A percentile compares a stretch with the other conserved stretches of the same genome.
phyloP scores from a whole-genome alignment of 2,888 invertebrate genomes.

The Conus canariensis region DNA sequence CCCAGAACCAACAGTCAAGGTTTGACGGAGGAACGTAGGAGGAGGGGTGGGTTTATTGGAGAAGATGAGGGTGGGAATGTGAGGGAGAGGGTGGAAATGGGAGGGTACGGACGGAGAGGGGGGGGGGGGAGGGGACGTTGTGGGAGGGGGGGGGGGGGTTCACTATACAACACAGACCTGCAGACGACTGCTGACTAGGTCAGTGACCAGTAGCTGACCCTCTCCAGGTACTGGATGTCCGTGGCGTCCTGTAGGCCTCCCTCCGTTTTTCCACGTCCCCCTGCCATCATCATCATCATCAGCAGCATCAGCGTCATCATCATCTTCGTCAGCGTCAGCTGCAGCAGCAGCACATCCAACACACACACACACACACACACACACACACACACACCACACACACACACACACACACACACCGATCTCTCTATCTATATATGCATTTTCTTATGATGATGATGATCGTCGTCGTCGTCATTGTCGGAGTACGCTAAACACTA shows the following conservation, averaged over 20 bases:
- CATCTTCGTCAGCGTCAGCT: not conserved
- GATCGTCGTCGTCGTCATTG: not conserved
- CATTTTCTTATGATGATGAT: too few relatives aligned
- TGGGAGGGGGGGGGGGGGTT: too few relatives aligned
- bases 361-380: not conserved
- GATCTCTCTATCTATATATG: not conserved
- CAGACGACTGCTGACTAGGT: conserved; percentile 37
- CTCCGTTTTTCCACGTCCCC: not conserved
- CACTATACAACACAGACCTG: conserved; percentile 7
- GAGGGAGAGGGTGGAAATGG: not conserved
- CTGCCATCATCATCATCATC: conserved; percentile 29
- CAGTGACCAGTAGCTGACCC: conserved; percentile 30
- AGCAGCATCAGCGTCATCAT: conserved; percentile 12
- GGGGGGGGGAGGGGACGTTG: not conserved
- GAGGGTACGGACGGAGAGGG: not conserved
- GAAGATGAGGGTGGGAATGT: not conserved
- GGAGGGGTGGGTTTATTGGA: too few relatives aligned
- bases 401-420: not conserved
- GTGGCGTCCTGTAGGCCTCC: conserved; percentile 37
- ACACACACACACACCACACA: not conserved
- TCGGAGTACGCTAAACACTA: too few relatives aligned
- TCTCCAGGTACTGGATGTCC: conserved; percentile 9
- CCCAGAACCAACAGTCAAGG: too few relatives aligned
- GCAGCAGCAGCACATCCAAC: not conserved
- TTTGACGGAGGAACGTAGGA: too few relatives aligned